Evolutionary conservation across 2,113 vertebrate genomes (phyloP).

Genomic region (Stictonetta naevosa): DNA sequence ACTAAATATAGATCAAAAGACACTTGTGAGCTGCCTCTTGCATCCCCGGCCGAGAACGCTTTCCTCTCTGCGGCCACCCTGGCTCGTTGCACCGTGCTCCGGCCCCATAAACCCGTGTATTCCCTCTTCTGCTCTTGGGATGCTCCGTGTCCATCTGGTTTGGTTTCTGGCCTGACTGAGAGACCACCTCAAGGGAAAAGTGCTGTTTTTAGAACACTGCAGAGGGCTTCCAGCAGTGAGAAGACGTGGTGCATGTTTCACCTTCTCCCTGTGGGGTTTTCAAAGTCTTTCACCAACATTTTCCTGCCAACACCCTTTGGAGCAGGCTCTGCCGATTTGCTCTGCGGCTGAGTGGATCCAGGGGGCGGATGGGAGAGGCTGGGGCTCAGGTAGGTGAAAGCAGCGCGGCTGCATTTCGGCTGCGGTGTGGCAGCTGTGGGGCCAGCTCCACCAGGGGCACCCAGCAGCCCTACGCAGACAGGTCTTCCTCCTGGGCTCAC

Average conservation of each 20-base stretch:
- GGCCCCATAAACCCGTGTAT: background rate
- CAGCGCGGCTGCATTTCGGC: background rate
- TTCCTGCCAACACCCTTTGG: background rate
- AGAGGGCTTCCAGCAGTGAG: background rate
- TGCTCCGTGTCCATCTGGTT: accelerated
- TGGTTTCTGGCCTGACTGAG: background rate
- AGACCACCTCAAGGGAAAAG: background rate
- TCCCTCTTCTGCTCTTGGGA: background rate
- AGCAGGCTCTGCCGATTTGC: background rate
- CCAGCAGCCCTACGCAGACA: background rate
- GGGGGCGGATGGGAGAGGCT: background rate
- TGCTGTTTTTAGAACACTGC: background rate
- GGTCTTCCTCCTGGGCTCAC: background rate
- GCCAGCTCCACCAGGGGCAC: background rate
- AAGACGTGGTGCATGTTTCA: background rate
- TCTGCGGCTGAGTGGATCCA: background rate
- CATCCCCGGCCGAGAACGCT: background rate
- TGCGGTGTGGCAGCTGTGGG: background rate
- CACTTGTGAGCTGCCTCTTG: background rate
- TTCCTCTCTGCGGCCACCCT: background rate
- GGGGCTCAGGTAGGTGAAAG: background rate
- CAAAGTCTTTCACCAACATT: background rate
- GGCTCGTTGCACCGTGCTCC: background rate
- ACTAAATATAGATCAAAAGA: constrained; percentile 52
- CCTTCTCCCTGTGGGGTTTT: background rate